phyloP scores from a whole-genome alignment of 2,797 vertebrate genomes.

The Poecilia gillii region DNA sequence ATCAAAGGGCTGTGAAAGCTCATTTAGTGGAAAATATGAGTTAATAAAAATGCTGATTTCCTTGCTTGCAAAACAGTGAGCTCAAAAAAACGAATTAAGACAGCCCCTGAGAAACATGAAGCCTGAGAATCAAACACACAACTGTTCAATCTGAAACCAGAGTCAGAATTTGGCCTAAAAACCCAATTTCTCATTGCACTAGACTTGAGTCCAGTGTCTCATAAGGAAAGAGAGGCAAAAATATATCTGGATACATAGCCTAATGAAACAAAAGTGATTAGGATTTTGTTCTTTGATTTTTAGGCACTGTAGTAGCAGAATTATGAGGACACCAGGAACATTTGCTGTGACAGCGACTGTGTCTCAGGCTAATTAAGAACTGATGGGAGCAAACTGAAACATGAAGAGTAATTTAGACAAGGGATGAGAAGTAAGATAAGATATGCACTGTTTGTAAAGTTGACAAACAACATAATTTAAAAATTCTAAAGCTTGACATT shows the following conservation, averaged over 20 bases:
- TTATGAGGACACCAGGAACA: slow-evolving; percentile 22
- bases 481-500: not conserved
- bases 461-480: not conserved
- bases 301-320: slow-evolving; percentile 14
- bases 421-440: not conserved
- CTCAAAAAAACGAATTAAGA: slow-evolving; percentile 13
- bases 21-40: not conserved
- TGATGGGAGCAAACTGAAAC: slow-evolving; percentile 16
- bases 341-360: slow-evolving; percentile 27
- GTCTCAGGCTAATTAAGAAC: slow-evolving; percentile 24
- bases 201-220: slow-evolving; percentile 31
- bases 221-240: slow-evolving; percentile 16
- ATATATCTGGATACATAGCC: slow-evolving; percentile 28
- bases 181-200: slow-evolving; percentile 51
- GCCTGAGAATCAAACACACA: slow-evolving; percentile 40
- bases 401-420: slow-evolving; percentile 2
- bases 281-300: slow-evolving; percentile 36
- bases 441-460: not conserved
- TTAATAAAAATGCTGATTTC: not conserved
- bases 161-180: slow-evolving; percentile 58
- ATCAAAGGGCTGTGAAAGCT: not conserved
- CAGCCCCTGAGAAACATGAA: slow-evolving; percentile 32
- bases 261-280: slow-evolving; percentile 53
- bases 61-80: slow-evolving; percentile 27
- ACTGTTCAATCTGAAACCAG: slow-evolving; percentile 44